These are phyloP conservation scores for Drosophila carrolli DNA, from an alignment of 1,140 invertebrate genomes.

Conservation along the genomic window DNA sequence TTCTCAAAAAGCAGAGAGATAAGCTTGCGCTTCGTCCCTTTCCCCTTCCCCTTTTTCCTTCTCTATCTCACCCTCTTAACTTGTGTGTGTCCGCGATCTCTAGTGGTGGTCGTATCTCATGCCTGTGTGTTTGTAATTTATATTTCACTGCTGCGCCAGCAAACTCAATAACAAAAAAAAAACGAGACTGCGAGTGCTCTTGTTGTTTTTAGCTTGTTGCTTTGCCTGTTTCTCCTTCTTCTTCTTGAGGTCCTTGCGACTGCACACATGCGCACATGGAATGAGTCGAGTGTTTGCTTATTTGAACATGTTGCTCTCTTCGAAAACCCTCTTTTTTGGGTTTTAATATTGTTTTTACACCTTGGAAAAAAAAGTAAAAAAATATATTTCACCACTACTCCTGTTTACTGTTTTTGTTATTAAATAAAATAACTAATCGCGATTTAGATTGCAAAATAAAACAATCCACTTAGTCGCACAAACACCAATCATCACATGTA, in stretches of 20 bases:
- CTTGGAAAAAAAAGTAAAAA: not conserved
- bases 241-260: conserved; percentile 8
- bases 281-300: conserved; percentile 20
- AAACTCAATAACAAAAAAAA: conserved; percentile 35
- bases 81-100: conserved; percentile 33
- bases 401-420: not conserved
- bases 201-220: conserved; percentile 20
- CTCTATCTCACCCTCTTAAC: conserved; percentile 18
- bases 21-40: conserved; percentile 58
- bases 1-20: conserved; percentile 59
- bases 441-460: conserved; percentile 1
- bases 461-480: not conserved
- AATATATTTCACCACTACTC: not conserved
- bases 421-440: not conserved
- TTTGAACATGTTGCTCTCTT: conserved; percentile 22
- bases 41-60: conserved; percentile 25
- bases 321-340: not conserved
- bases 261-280: conserved; percentile 11
- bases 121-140: conserved; percentile 57
- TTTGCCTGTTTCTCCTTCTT: conserved; percentile 8
- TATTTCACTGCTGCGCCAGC: conserved; percentile 70
- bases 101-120: conserved; percentile 72
- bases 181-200: conserved; percentile 15
- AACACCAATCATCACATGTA: not conserved
- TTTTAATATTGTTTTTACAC: conserved; percentile 5